A percentile compares a stretch with the other conserved stretches of the same genome.
phyloP scores from a whole-genome alignment of 2,113 vertebrate genomes.

The Chaetura pelagica region DNA sequence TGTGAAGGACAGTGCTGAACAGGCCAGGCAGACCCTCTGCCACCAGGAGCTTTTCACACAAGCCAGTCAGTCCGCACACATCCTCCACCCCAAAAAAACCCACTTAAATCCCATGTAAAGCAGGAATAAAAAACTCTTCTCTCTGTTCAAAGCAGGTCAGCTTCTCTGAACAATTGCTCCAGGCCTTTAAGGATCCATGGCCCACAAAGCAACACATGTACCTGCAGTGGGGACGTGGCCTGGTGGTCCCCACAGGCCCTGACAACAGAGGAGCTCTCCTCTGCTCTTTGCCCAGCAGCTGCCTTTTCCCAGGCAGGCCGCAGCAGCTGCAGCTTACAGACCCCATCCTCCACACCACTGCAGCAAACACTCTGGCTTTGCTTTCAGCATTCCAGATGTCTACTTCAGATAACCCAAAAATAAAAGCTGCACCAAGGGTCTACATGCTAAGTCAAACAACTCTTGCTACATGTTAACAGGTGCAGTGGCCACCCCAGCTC shows the following conservation, averaged over 20 bases:
- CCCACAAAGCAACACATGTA: too few relatives aligned
- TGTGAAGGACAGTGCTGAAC: fast-evolving
- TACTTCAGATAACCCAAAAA: not conserved
- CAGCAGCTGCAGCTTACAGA: not conserved
- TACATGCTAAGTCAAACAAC: too few relatives aligned
- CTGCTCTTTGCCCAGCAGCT: not conserved
- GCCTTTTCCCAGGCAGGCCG: fast-evolving
- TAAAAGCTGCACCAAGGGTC: not conserved
- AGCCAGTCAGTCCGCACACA: not conserved
- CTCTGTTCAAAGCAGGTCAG: not conserved
- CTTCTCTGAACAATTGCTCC: not conserved
- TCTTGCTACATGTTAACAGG: not conserved
- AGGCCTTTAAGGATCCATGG: not conserved
- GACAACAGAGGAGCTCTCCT: not conserved
- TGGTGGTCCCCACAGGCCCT: fast-evolving
- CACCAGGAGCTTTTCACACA: not conserved
- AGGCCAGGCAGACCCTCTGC: not conserved
- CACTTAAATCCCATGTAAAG: not conserved
- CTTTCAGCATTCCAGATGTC: not conserved
- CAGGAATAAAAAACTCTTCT: not conserved
- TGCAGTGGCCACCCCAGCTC: not conserved
- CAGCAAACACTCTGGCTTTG: not conserved
- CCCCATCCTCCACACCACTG: not conserved
- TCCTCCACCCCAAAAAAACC: not conserved
- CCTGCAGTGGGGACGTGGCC: not conserved